A percentile compares a stretch with the other conserved stretches of the same genome.
These are phyloP conservation scores for Ceyx melanurus DNA, from an alignment of 2,113 vertebrate genomes.

Conservation along the genomic window DNA sequence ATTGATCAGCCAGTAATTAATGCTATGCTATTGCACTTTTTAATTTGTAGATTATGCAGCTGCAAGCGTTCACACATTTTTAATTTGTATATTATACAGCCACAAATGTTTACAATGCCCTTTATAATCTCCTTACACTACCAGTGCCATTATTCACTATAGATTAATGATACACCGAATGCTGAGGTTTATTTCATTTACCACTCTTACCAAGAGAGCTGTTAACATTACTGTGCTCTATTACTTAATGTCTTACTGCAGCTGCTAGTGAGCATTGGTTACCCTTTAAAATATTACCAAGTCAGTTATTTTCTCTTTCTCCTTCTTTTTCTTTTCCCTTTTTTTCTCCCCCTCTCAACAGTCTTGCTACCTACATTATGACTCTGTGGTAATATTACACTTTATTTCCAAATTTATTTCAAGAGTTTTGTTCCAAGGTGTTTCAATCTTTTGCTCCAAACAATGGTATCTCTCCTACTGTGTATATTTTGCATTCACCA, in stretches of 20 bases:
- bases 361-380: conserved; percentile 46
- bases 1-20: conserved; percentile 87
- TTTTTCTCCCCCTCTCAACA: neutral
- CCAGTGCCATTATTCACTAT: conserved; percentile 81
- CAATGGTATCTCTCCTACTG: neutral
- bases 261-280: conserved; percentile 80
- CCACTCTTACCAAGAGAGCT: conserved; percentile 83
- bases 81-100: conserved; percentile 89
- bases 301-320: conserved; percentile 33
- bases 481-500: neutral
- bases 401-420: conserved; percentile 70
- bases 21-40: conserved; percentile 84
- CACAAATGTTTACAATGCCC: conserved; percentile 89
- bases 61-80: conserved; percentile 82
- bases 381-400: conserved; percentile 61
- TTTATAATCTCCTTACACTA: conserved; percentile 87
- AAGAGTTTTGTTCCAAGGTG: conserved; percentile 19
- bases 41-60: conserved; percentile 89
- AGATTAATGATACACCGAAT: conserved; percentile 81
- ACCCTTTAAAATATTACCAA: conserved; percentile 80
- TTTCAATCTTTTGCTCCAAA: conserved; percentile 51
- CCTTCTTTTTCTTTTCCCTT: neutral
- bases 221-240: conserved; percentile 83
- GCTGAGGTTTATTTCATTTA: conserved; percentile 83
- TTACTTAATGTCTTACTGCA: conserved; percentile 82